phyloP scores from a whole-genome alignment of 2,113 vertebrate species.

The Dipodomys ordii region DNA sequence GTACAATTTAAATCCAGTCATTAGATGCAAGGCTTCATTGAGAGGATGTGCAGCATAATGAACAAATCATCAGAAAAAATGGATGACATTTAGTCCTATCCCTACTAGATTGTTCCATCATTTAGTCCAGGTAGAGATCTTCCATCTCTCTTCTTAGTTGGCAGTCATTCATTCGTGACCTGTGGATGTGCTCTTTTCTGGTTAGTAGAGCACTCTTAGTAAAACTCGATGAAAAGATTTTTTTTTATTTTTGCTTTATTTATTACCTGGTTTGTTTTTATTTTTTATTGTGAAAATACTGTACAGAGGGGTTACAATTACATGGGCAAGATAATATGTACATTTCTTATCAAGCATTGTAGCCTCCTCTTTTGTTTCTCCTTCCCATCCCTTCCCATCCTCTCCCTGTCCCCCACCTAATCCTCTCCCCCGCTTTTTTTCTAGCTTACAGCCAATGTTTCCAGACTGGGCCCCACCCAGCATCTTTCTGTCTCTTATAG shows the following conservation, averaged over 20 bases:
- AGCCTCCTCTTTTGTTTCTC: too few species aligned
- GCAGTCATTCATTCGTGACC: neutral
- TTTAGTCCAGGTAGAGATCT: neutral
- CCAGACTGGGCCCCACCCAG: neutral
- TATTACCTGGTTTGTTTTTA: too few species aligned
- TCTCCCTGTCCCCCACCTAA: too few species aligned
- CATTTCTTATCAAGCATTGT: too few species aligned
- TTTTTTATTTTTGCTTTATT: too few species aligned
- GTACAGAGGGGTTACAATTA: too few species aligned
- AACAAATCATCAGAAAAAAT: neutral
- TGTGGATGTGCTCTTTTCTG: neutral
- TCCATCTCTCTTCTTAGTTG: neutral
- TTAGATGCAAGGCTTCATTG: neutral
- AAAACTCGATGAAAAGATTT: neutral
- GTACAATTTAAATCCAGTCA: conserved; percentile 7
- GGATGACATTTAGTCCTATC: neutral
- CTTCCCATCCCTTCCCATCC: too few species aligned
- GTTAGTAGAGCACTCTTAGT: neutral
- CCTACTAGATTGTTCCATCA: neutral
- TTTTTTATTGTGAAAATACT: too few species aligned
- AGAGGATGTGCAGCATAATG: neutral
- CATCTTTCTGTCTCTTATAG: neutral
- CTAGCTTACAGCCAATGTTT: neutral
- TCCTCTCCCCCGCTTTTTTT: neutral
- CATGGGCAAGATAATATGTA: too few species aligned